A percentile compares a stretch with the other conserved stretches of the same genome.
Evolutionary conservation across 2,888 invertebrate species (phyloP).

Genomic region (Octonoba sinensis): DNA sequence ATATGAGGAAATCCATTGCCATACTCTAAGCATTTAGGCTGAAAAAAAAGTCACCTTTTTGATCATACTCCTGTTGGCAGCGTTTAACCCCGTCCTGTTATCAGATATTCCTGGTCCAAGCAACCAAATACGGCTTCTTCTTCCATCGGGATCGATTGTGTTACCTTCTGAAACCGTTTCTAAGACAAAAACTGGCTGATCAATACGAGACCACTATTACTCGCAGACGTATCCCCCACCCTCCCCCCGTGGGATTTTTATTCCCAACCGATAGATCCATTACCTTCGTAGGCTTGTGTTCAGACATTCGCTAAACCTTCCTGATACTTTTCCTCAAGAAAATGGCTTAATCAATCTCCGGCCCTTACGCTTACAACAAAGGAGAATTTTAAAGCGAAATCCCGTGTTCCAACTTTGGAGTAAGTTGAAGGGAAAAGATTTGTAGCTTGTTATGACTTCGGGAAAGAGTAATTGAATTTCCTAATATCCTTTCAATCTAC

Average conservation of each 20-base stretch:
- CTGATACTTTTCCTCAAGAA: not conserved
- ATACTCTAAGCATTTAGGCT: too few relatives aligned
- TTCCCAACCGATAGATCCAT: constrained; percentile 46
- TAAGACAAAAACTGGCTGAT: constrained; percentile 41
- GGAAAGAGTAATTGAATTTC: too few relatives aligned
- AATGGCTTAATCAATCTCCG: constrained; percentile 13
- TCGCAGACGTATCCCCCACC: constrained; percentile 13
- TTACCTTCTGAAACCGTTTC: constrained; percentile 4
- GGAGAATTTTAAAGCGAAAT: too few relatives aligned
- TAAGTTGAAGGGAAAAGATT: too few relatives aligned
- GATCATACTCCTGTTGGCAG: constrained; percentile 10
- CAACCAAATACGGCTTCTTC: constrained; percentile 6
- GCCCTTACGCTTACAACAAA: not conserved
- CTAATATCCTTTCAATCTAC: too few relatives aligned
- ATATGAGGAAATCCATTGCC: too few relatives aligned
- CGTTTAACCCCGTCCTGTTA: constrained; percentile 19
- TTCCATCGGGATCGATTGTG: constrained; percentile 19
- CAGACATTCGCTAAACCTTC: constrained; percentile 12
- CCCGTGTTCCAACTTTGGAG: too few relatives aligned
- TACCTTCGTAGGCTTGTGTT: constrained; percentile 9
- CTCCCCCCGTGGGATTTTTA: constrained; percentile 25
- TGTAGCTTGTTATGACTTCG: too few relatives aligned
- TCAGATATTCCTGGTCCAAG: constrained; percentile 5
- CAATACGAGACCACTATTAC: constrained; percentile 40
- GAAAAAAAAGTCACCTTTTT: too few relatives aligned